Conservation (phyloP, 1,140 invertebrate species). For the Leptoteleia sp. region DNA sequence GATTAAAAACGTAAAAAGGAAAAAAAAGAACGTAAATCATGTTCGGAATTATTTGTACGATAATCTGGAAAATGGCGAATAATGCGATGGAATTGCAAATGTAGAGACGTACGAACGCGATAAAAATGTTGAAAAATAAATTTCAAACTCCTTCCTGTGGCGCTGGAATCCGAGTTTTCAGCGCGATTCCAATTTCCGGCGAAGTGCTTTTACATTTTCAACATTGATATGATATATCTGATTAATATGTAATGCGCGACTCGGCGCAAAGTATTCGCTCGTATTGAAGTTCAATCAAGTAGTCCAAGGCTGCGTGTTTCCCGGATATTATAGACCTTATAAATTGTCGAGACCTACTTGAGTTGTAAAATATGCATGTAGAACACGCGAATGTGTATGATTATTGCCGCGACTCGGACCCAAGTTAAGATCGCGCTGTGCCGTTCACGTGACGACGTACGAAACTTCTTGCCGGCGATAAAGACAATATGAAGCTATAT, state of each 20-base stretch:
- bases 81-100: too few relatives aligned
- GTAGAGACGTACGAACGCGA: too few relatives aligned
- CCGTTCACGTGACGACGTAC: slow-evolving; percentile 60
- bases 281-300: slow-evolving; percentile 61
- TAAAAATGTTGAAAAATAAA: too few relatives aligned
- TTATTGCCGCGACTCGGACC: slow-evolving; percentile 29
- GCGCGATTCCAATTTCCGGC: background rate
- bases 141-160: too few relatives aligned
- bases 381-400: slow-evolving; percentile 57
- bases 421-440: slow-evolving; percentile 54
- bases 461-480: slow-evolving; percentile 67
- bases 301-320: slow-evolving; percentile 64
- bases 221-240: slow-evolving; percentile 22
- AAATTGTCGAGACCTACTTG: slow-evolving; percentile 59
- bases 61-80: too few relatives aligned
- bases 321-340: slow-evolving; percentile 62
- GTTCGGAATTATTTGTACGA: too few relatives aligned
- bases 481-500: slow-evolving; percentile 64
- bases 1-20: too few relatives aligned
- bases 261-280: slow-evolving; percentile 24
- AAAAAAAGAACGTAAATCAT: too few relatives aligned
- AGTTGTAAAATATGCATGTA: slow-evolving; percentile 58
- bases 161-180: too few relatives aligned
- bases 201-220: slow-evolving; percentile 2
- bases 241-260: slow-evolving; percentile 38